Base-by-base conservation (phyloP, 2,113 vertebrate genomes). In the Nothocercus nigrocapillus region DNA sequence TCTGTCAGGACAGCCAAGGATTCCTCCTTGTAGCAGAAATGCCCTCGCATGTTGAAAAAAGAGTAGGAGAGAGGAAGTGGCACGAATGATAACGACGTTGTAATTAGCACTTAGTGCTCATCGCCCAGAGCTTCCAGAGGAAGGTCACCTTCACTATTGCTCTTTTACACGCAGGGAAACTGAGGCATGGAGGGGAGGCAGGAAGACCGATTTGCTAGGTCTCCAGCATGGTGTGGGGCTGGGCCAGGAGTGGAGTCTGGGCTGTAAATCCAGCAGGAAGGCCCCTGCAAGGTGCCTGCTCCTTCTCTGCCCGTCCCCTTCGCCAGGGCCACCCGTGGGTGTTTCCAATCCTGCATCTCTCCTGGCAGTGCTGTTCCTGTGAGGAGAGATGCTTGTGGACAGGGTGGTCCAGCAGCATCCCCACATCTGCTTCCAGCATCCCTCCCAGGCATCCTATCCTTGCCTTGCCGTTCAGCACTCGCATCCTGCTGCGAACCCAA, bases 71-170 rank as follows among this genome's bases (percentile, higher is more conserved):
- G 44, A 34, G 80, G 54, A 5, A 64, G 54, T 18, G 54, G 54
- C 28, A 32, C 15, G 66, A 82, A 49, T 49, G 76, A 78, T 84
- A 92, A 92, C 1, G 1, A 47, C 20, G 9, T 44, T 85, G 42
- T 94, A 94, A 95, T 97, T 89, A 94, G 76, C 27, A 20, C 36
- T 93, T 53, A 66, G n/a, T 0, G 0, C 14, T 88, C 28, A 47
- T 86, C 0, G 0, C 27, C 11, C 42, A 22, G 61, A 86, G 90
- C 61, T 86, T 75, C 72, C 73, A 34, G 24, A 83, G 61, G 59
- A 87, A 80, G 63, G 92, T 94, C 88, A 93, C 59, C 67, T 90
- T 90, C 67, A 45, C 91, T 94, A 94, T 88, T 80, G 93, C 85
- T 90, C 56, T 70, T 93, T 93, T 67, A 22, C 85, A 86, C 90